Evolutionary conservation across 2,797 vertebrate species (phyloP), one percentile per base, ranked within the genome.

Genomic region (Ceryle rudis): DNA sequence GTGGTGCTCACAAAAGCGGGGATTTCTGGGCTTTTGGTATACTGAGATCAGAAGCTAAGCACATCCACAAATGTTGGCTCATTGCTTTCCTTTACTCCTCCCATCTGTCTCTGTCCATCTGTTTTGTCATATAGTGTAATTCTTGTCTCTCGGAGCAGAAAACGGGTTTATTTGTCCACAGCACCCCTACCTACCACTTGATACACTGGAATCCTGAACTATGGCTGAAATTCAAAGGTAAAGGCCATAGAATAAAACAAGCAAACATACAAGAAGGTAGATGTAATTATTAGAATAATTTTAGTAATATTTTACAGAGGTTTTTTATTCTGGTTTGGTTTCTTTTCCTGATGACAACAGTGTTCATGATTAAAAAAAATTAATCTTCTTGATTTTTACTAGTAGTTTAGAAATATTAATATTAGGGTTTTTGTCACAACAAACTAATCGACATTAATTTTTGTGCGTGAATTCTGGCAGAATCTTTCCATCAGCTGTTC

Each of bases 101-200:
- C 84, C 75, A 91, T 81, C 85, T 94, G 80, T 81, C 72, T 94
- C 86, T 90, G 72, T 90, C 91, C 90, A 94, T 95, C 90, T 97
- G 88, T 75, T 90, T 95, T 91, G 66, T 54, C 88, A 72, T 39
- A 39, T 26, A 95, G n/a, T 66, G 81, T 84, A 91, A 78, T 66
- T 86, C 54, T 62, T 72, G 33, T 39, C 6, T 83, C 13, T 67
- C 46, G 47, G 25, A 83, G 49, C 8, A 90, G 26, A 88, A 86
- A 71, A 19, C 5, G 86, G 26, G 20, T 79, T 67, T 88, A 9
- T n/a, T 35, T 10, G 1, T 66, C 25, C 29, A 69, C 25, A 88
- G 52, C 57, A 74, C 4, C 61, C 42, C 54, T 61, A 41, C 22
- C 47, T 80, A 78, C 35, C 37, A n/a, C 37, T 60, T 83, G 23